Evolutionary conservation across 1,140 invertebrate genomes (phyloP), one percentile per base, ranked within the genome.

Genomic region (Lutraria rhynchaena): DNA sequence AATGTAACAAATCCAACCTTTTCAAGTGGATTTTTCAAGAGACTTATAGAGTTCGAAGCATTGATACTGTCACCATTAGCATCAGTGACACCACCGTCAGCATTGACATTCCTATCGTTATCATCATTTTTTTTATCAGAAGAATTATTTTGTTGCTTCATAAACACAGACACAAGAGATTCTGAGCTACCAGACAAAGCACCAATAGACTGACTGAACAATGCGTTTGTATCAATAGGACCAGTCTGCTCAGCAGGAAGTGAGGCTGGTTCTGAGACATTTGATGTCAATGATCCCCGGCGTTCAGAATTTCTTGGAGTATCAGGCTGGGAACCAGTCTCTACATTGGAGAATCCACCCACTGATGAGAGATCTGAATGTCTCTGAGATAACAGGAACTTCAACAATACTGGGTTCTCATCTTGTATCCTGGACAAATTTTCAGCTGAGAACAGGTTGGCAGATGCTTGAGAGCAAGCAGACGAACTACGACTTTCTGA

Each of bases 271-370:
- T 80, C 76, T 1, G 78, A 81, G n/a, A 65, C 37, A 49, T 37
- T 65, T 0, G 78, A 81, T 4, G 65, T 70, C 0, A 81, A 53
- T 1, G 78, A 81, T 13, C 44, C 58, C 31, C 78, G 51, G 53
- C 78, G 49, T n/a, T 74, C 37, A 63, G n/a, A 31, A 4, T 57
- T 46, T 31, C 22, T 51, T 17, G 71, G 67, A 22, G 29, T 41
- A n/a, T 74, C 78, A 1, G 78, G 29, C 57, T 81, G 78, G 13
- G 78, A 81, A 41, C 78, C 78, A 19, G 78, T 49, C 58, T 81
- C 78, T 24, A 81, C 78, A 31, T 65, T 74, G 3, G 78, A 81
- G 33, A 37, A 81, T 27, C 78, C 78, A 19, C 70, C 78, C 1
- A 81, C 44, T 9, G 78, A 81, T 5, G 76, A 80, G n/a, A 80